These are phyloP conservation scores for Drosophila infuscata DNA, from an alignment of 2,888 invertebrate species.

Conservation along the genomic window DNA sequence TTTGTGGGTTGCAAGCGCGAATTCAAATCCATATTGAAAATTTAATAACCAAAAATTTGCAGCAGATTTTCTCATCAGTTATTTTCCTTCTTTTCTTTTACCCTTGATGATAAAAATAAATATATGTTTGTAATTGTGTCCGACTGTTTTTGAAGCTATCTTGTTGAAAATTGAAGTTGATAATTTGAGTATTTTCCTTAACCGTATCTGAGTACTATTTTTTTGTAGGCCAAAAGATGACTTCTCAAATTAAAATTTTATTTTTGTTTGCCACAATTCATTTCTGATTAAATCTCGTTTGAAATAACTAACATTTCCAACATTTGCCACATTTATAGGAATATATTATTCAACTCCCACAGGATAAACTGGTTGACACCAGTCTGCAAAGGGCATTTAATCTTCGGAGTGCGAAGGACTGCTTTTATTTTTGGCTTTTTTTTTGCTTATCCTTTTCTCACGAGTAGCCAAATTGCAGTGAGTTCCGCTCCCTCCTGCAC, in stretches of 20 bases:
- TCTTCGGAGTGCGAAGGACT: background rate
- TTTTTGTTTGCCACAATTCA: background rate
- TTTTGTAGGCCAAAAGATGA: no score
- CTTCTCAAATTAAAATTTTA: background rate
- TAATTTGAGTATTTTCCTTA: background rate
- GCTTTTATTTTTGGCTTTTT: background rate
- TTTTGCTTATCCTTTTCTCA: constrained; percentile 11
- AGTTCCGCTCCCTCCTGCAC: constrained; percentile 6
- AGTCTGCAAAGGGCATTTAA: background rate
- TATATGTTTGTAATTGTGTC: background rate
- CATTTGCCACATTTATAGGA: no score
- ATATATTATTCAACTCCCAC: background rate
- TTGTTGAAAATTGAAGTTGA: background rate
- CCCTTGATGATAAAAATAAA: background rate
- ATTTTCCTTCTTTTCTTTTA: constrained; percentile 8
- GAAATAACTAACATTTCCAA: background rate
- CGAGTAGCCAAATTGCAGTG: constrained; percentile 51
- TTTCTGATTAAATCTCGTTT: background rate
- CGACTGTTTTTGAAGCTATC: background rate
- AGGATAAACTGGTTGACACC: background rate
- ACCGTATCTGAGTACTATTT: background rate
- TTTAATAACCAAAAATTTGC: constrained; percentile 76
- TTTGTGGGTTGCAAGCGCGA: constrained; percentile 35
- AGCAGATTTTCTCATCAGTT: constrained; percentile 32
- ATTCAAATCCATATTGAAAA: constrained; percentile 76